Evolutionary conservation across 2,113 vertebrate species (phyloP).

Genomic region (Pyrgilauda ruficollis): DNA sequence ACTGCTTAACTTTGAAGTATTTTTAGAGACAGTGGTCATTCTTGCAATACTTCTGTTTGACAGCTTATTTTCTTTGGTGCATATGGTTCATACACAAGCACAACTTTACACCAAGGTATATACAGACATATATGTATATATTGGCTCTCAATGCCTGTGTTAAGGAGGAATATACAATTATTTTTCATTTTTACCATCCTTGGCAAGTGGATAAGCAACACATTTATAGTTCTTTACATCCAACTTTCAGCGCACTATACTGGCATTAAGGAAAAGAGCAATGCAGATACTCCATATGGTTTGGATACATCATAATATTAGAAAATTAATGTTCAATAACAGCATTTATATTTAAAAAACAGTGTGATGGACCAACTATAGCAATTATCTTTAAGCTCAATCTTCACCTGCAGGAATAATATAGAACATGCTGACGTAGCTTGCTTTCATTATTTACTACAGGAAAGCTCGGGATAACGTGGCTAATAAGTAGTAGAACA

Average conservation of each 20-base stretch:
- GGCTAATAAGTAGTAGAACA: not conserved
- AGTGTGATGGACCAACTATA: not conserved
- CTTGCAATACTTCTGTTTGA: not conserved
- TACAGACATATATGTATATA: accelerated
- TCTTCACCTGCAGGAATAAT: not conserved
- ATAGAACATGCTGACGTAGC: not conserved
- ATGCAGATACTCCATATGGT: not conserved
- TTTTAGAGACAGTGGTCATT: not conserved
- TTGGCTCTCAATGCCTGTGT: not conserved
- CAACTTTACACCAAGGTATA: not conserved
- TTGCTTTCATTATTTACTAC: not conserved
- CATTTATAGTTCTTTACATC: not conserved
- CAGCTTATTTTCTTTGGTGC: not conserved
- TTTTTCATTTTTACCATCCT: not conserved
- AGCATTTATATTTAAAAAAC: not conserved
- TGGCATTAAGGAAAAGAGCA: conserved; percentile 25
- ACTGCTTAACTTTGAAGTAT: not conserved
- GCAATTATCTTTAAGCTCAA: not conserved
- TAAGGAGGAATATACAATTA: not conserved
- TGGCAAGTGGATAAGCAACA: not conserved
- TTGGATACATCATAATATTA: not conserved
- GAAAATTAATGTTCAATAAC: not conserved
- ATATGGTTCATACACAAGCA: not conserved
- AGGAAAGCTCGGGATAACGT: not conserved
- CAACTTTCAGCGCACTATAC: not conserved